A percentile compares a stretch with the other conserved stretches of the same genome.
Conservation (phyloP, 2,797 vertebrate genomes). For the Chiloscyllium punctatum region DNA sequence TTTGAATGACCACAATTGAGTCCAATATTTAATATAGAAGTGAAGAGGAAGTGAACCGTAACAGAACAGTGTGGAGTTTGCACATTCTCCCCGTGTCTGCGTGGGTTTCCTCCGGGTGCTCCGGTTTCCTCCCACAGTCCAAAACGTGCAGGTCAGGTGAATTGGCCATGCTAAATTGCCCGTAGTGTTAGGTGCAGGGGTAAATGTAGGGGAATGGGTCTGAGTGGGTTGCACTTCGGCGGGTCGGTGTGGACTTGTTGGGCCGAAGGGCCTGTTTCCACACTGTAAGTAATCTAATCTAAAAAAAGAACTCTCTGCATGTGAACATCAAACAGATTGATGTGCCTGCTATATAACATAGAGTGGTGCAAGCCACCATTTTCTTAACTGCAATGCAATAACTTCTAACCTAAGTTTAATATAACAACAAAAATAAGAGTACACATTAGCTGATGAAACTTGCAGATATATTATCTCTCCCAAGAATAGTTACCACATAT, state of each 20-base stretch:
- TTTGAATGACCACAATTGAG: not conserved
- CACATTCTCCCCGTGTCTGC: too few relatives aligned
- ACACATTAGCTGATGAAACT: not conserved
- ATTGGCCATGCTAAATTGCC: too few relatives aligned
- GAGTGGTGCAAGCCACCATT: not conserved
- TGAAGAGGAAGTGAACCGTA: not conserved
- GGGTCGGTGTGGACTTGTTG: too few relatives aligned
- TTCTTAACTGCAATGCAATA: not conserved
- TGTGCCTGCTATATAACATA: not conserved
- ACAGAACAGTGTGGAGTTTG: too few relatives aligned
- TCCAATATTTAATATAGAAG: not conserved
- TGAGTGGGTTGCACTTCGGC: too few relatives aligned
- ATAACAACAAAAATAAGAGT: constrained; percentile 12
- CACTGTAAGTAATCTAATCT: too few relatives aligned
- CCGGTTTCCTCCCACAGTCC: too few relatives aligned
- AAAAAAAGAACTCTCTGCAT: not conserved
- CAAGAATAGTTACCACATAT: not conserved
- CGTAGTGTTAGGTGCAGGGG: too few relatives aligned
- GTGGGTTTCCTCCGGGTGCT: too few relatives aligned
- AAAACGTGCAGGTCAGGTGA: too few relatives aligned
- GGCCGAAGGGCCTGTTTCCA: too few relatives aligned
- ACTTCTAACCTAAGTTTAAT: not conserved
- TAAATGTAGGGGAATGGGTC: too few relatives aligned
- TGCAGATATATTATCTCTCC: not conserved
- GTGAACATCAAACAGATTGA: not conserved